A percentile compares a stretch with the other conserved stretches of the same genome.
These are phyloP conservation scores for Cephus spinipes DNA, from an alignment of 2,888 invertebrate species.

Conservation along the genomic window DNA sequence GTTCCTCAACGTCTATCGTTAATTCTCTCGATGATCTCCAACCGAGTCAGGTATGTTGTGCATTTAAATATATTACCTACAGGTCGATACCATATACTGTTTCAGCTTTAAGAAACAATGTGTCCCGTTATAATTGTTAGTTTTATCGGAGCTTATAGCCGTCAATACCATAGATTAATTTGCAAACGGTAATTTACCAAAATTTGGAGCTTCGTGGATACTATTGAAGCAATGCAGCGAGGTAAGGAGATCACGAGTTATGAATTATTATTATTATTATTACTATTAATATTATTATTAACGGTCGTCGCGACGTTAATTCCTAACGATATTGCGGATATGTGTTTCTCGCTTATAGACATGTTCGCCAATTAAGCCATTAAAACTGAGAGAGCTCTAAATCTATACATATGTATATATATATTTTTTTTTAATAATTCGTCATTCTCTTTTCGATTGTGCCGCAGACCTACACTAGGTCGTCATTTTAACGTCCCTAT, in stretches of 20 bases:
- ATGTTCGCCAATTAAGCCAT: background rate
- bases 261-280: background rate
- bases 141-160: background rate
- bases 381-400: background rate
- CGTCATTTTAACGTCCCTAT: background rate
- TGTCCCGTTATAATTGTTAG: background rate
- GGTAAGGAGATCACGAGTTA: background rate
- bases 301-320: background rate
- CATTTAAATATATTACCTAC: too few relatives aligned
- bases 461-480: background rate
- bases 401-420: background rate
- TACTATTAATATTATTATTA: background rate
- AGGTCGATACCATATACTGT: too few relatives aligned
- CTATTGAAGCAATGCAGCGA: background rate
- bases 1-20: background rate
- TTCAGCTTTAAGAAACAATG: background rate
- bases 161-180: background rate
- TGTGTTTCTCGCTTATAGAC: background rate
- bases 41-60: background rate
- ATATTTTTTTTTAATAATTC: background rate
- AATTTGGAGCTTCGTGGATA: background rate
- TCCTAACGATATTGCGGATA: background rate
- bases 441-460: background rate
- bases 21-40: background rate
- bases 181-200: background rate